Conservation (phyloP, 37 sponge, comb jelly and placozoan species). For the Ianthella basta region DNA sequence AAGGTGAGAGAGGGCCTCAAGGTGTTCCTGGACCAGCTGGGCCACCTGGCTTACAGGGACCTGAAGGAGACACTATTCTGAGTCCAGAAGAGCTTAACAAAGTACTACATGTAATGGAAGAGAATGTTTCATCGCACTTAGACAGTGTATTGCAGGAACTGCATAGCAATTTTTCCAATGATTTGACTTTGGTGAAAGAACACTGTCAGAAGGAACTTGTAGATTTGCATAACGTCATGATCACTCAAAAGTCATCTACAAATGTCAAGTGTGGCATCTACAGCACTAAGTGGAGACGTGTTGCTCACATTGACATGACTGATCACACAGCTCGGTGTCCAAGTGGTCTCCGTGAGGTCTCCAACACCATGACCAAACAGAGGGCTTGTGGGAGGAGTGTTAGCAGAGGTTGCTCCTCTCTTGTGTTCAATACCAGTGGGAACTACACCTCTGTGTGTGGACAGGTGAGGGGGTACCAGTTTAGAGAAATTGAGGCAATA, state of each 20-base stretch:
- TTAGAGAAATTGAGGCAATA: neutral
- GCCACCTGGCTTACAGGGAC: neutral
- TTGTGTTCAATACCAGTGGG: neutral
- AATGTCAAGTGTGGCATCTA: neutral
- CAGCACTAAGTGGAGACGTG: neutral
- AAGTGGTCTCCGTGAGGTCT: neutral
- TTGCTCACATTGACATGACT: conserved; percentile 10
- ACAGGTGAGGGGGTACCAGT: neutral
- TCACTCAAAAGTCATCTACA: neutral
- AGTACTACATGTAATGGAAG: neutral
- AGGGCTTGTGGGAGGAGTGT: neutral
- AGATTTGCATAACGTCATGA: too few relatives aligned
- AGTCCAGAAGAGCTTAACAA: neutral
- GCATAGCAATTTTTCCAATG: too few relatives aligned
- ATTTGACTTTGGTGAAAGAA: too few relatives aligned
- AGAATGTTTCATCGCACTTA: neutral
- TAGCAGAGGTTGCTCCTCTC: neutral
- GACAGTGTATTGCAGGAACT: too few relatives aligned
- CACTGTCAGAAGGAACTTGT: too few relatives aligned
- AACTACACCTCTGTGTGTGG: conserved; percentile 15
- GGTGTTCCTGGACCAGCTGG: neutral
- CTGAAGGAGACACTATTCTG: neutral
- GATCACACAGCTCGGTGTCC: neutral
- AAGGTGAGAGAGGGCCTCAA: neutral
- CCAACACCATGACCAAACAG: conserved; percentile 1